Evolutionary conservation across 2,113 vertebrate genomes (phyloP).

Genomic region (Lepus timidus): DNA sequence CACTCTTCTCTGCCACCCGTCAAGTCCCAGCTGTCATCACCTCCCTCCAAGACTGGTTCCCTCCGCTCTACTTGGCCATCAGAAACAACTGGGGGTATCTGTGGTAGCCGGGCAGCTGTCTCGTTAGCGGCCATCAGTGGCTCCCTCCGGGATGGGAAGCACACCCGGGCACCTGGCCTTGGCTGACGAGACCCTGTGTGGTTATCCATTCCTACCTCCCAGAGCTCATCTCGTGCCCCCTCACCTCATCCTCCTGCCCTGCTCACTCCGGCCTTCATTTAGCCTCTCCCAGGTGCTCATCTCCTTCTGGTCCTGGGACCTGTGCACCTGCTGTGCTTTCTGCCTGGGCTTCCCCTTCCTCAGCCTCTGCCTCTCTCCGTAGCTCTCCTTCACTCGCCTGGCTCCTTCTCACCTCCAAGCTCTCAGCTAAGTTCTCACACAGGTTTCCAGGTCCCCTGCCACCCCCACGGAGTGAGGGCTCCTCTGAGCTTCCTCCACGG

Average conservation of each 20-base stretch:
- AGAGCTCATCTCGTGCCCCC: neutral
- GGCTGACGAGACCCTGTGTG: neutral
- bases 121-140: neutral
- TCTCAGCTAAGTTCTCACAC: neutral
- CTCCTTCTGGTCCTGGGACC: neutral
- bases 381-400: neutral
- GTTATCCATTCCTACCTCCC: neutral
- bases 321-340: neutral
- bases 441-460: neutral
- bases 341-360: neutral
- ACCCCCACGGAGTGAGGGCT: no score
- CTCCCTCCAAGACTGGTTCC: neutral
- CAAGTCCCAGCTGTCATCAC: neutral
- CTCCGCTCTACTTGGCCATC: neutral
- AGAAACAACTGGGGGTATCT: neutral
- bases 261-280: neutral
- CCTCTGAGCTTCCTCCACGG: neutral
- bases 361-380: neutral
- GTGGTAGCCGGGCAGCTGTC: neutral
- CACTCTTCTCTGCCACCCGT: neutral
- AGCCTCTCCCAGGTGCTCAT: neutral
- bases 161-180: no score
- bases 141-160: neutral
- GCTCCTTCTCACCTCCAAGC: neutral
- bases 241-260: neutral